Evolutionary conservation across 2,113 vertebrate genomes (phyloP).

Genomic region (Lampris incognitus): DNA sequence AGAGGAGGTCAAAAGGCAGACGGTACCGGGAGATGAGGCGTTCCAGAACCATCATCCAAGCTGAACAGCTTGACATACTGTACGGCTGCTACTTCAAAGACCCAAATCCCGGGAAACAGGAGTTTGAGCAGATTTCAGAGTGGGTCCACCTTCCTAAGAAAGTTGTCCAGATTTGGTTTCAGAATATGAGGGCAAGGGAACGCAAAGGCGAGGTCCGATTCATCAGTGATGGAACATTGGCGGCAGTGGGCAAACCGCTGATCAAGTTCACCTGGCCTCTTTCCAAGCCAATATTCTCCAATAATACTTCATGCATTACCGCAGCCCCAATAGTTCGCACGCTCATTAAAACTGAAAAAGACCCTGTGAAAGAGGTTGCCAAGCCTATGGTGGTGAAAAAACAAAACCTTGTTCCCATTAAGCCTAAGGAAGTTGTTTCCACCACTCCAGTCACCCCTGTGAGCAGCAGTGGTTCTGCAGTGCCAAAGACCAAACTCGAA

Average conservation of each 20-base stretch:
- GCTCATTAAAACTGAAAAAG: constrained; percentile 71
- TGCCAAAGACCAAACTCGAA: constrained; percentile 81
- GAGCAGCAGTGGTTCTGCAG: constrained; percentile 64
- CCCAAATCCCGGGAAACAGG: constrained; percentile 91
- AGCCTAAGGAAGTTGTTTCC: constrained; percentile 73
- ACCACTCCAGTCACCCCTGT: constrained; percentile 55
- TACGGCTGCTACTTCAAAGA: constrained; percentile 94
- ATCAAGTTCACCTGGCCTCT: constrained; percentile 85
- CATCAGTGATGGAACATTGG: constrained; percentile 83
- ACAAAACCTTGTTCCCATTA: constrained; percentile 68
- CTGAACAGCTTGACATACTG: constrained; percentile 91
- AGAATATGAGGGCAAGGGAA: constrained; percentile 92
- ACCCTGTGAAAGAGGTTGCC: constrained; percentile 66
- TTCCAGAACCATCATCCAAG: constrained; percentile 90
- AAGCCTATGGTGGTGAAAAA: constrained; percentile 70
- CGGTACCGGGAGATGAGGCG: constrained; percentile 84
- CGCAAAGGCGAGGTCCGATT: constrained; percentile 91
- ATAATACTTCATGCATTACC: constrained; percentile 69
- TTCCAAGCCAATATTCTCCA: constrained; percentile 79
- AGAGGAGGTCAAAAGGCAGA: constrained; percentile 77
- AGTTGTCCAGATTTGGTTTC: constrained; percentile 96
- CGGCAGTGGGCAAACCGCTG: constrained; percentile 83
- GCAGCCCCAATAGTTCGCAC: constrained; percentile 72
- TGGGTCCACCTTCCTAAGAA: constrained; percentile 93
- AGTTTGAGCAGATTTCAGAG: constrained; percentile 91